Evolutionary conservation across 2,888 invertebrate species (phyloP), one percentile per base, ranked within the genome.

Genomic region (Zootermopsis nevadensis): DNA sequence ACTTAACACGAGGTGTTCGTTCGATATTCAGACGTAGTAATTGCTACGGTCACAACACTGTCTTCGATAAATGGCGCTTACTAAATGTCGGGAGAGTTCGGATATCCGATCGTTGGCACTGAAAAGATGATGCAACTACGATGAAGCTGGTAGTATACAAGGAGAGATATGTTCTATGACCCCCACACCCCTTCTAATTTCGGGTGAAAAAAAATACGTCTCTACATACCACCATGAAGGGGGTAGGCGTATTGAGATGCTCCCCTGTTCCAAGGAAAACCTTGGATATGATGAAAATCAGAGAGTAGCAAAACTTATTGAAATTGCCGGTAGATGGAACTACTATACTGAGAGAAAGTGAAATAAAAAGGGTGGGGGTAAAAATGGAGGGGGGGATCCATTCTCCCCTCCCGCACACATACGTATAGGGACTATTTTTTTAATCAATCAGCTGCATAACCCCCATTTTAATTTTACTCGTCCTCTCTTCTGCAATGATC

Each of bases 291-390:
- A 31, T 30, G 69, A 69, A 69, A 69, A 69, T 22, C 33, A 30
- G 35, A 69, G 69, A 33, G 69, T 33, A 33, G 33, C 33, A 69
- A 33, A 33, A 69, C 1, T 69, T 69, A 69, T 15, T 8, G 22
- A 69, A 33, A 69, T 33, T 69, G 69, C 69, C 69, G 33, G 33
- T 30, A 69, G 69, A 19, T 69, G 69, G 69, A 30, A 69, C 69
- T 33, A 69, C 69, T 69, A 69, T 69, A 33, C 69, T 33, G 69
- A 30, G 30, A 69, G 69, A 33, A 69, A 30, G 69, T 19, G 30
- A 31, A 69, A 30, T 27, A 27, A 2, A 66, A 30, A 6, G 69
- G 33, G 69, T 15, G 33, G 33, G 33, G 33, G 69, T 30, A 33
- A 33, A 33, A 69, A 69, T 69, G 69, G 69, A 31, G 33, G 69